Conservation (phyloP, 2,113 vertebrate genomes). For the Harpagus bidentatus region DNA sequence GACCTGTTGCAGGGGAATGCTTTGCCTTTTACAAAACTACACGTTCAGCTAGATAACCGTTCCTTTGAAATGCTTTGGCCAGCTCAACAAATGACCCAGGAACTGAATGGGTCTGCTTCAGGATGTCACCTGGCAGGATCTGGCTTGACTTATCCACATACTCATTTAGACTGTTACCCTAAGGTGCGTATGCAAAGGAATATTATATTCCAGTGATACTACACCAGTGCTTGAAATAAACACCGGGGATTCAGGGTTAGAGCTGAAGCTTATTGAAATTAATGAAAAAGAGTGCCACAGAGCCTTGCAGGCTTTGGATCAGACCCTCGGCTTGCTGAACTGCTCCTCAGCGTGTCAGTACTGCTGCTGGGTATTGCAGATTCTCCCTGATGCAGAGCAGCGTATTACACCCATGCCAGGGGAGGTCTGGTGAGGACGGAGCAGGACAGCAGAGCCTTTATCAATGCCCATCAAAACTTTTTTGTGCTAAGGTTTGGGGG, state of each 20-base stretch:
- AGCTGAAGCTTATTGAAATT: background rate
- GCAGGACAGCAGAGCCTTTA: background rate
- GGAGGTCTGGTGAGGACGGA: background rate
- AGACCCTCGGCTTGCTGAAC: background rate
- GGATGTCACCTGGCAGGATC: background rate
- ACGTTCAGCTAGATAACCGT: background rate
- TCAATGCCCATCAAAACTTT: rapidly evolving
- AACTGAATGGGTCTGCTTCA: background rate
- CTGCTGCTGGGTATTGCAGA: background rate
- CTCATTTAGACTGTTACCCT: background rate
- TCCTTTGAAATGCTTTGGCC: background rate
- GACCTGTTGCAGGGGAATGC: background rate
- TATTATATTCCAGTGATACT: background rate
- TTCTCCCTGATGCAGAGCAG: background rate
- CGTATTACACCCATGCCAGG: background rate
- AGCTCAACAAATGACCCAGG: background rate
- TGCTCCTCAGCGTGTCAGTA: background rate
- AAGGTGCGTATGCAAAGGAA: background rate
- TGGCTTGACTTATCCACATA: background rate
- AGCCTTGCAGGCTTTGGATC: background rate
- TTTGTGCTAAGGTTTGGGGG: background rate
- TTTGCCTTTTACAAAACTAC: background rate
- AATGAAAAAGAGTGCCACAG: background rate
- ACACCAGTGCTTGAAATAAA: background rate
- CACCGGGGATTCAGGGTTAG: background rate